A percentile compares a stretch with the other conserved stretches of the same genome.
These are phyloP conservation scores for Osmoderma eremita DNA, from an alignment of 2,888 invertebrate genomes.

Conservation along the genomic window DNA sequence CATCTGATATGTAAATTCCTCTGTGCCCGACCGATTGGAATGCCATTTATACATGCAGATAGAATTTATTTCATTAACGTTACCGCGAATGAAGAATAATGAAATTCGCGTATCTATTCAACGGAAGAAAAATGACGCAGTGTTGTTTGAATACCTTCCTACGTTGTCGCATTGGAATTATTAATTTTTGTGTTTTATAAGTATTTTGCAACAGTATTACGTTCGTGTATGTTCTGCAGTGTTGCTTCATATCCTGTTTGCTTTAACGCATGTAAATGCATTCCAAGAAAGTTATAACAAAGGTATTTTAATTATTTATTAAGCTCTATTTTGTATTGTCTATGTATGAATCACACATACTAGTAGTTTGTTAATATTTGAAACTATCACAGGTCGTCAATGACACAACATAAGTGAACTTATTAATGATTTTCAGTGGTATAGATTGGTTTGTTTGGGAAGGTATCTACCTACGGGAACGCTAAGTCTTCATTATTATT, in stretches of 20 bases:
- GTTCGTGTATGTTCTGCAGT: background rate
- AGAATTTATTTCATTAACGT: constrained; percentile 10
- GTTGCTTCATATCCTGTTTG: background rate
- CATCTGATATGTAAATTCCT: constrained; percentile 7
- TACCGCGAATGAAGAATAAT: background rate
- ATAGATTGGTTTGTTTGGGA: too few relatives aligned
- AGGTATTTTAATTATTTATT: too few relatives aligned
- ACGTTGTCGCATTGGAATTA: background rate
- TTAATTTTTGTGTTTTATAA: background rate
- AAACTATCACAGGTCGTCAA: too few relatives aligned
- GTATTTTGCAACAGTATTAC: constrained; percentile 3
- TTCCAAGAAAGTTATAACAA: too few relatives aligned
- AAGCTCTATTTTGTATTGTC: too few relatives aligned
- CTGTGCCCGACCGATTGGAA: constrained; percentile 8
- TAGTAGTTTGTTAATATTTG: too few relatives aligned
- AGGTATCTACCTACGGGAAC: too few relatives aligned
- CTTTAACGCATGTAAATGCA: background rate
- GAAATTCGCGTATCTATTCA: background rate
- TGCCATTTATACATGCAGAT: background rate
- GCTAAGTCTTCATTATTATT: too few relatives aligned
- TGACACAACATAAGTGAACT: too few relatives aligned
- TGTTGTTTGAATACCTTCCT: background rate
- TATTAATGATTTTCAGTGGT: too few relatives aligned
- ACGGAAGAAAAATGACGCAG: constrained; percentile 11
- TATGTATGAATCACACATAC: too few relatives aligned